A percentile compares a stretch with the other conserved stretches of the same genome.
These are phyloP conservation scores for Pristionchus japonicus DNA, from an alignment of 2,888 invertebrate species.

Conservation along the genomic window DNA sequence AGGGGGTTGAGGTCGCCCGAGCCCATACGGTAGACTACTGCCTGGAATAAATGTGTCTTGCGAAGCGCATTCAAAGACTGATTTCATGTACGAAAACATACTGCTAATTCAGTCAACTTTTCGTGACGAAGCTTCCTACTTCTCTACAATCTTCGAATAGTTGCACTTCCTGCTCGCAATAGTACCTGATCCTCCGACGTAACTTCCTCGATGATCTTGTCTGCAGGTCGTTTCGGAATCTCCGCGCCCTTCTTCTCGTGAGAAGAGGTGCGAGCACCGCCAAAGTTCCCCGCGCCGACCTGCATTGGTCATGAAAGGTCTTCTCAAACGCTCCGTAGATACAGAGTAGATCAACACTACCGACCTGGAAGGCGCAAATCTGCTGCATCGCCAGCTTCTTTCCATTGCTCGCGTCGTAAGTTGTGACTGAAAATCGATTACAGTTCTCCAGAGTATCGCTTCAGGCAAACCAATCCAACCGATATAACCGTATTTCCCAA, in stretches of 20 bases:
- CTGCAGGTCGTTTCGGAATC: constrained; percentile 86
- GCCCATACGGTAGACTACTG: constrained; percentile 81
- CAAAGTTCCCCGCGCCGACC: constrained; percentile 81
- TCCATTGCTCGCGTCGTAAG: constrained; percentile 82
- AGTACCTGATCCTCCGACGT: constrained; percentile 88
- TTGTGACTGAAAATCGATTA: constrained; percentile 80
- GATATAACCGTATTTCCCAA: background rate
- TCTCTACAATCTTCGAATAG: too few relatives aligned
- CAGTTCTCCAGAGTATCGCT: background rate
- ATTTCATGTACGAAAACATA: too few relatives aligned
- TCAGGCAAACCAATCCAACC: background rate
- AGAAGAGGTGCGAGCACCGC: constrained; percentile 84
- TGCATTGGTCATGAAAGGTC: too few relatives aligned
- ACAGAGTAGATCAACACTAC: too few relatives aligned
- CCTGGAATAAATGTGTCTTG: background rate
- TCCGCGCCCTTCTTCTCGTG: constrained; percentile 80
- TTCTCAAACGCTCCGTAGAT: too few relatives aligned
- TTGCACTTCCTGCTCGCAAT: too few relatives aligned
- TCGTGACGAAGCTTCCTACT: too few relatives aligned
- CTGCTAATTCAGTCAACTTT: too few relatives aligned
- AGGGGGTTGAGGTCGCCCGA: constrained; percentile 93
- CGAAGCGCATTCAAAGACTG: too few relatives aligned
- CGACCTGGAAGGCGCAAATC: constrained; percentile 82
- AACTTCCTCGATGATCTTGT: constrained; percentile 84
- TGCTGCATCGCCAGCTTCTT: constrained; percentile 86